phyloP scores from a whole-genome alignment of 2,797 vertebrate genomes.

The Lutjanus campechanus region DNA sequence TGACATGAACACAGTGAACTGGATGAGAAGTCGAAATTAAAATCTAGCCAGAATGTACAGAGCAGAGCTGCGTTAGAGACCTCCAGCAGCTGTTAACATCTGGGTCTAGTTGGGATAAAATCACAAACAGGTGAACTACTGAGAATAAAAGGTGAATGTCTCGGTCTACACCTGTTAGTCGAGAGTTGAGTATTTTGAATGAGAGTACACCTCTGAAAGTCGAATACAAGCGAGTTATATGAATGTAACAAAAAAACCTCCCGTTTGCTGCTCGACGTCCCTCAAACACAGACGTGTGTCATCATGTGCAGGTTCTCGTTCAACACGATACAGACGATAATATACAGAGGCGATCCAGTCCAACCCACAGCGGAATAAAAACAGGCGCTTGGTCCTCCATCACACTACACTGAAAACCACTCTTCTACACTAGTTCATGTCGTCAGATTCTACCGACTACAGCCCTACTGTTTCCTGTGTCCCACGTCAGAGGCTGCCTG shows the following conservation, averaged over 20 bases:
- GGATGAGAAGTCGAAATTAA: slow-evolving; percentile 19
- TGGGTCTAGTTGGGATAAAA: slow-evolving; percentile 8
- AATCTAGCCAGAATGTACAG: slow-evolving; percentile 34
- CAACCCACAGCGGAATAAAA: slow-evolving; percentile 5
- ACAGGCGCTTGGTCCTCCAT: slow-evolving; percentile 1
- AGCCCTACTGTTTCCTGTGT: slow-evolving; percentile 11
- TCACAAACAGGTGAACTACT: slow-evolving; percentile 18
- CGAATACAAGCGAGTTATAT: slow-evolving; percentile 8
- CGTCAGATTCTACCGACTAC: not conserved
- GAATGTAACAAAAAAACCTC: slow-evolving; percentile 18
- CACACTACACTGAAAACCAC: slow-evolving; percentile 13
- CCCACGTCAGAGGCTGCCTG: slow-evolving; percentile 39
- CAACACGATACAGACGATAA: slow-evolving; percentile 5
- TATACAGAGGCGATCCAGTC: not conserved
- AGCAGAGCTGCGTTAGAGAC: slow-evolving; percentile 35
- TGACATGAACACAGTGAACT: slow-evolving; percentile 35
- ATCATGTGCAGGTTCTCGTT: slow-evolving; percentile 16
- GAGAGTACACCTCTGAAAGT: slow-evolving; percentile 8
- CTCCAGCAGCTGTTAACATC: slow-evolving; percentile 30
- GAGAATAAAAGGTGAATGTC: slow-evolving; percentile 13
- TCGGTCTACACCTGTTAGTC: slow-evolving; percentile 19
- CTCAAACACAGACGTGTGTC: slow-evolving; percentile 18
- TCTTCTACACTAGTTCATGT: slow-evolving; percentile 8
- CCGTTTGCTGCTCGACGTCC: slow-evolving; percentile 17
- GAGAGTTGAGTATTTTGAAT: slow-evolving; percentile 12